Base-by-base conservation (phyloP, 1,140 invertebrate genomes). In the Heliothis subflexa region DNA sequence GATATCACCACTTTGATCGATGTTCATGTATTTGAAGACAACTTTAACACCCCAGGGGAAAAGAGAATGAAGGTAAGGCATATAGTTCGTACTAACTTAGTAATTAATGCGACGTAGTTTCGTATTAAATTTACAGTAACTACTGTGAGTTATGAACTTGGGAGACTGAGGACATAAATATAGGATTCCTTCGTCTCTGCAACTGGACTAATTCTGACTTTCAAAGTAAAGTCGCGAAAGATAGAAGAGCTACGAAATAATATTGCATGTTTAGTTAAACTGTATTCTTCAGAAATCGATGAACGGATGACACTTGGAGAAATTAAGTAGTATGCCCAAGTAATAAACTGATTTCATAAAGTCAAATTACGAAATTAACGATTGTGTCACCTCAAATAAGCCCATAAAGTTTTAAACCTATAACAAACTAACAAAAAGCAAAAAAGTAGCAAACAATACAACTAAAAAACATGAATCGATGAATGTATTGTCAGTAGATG, bases 111-210 rank as follows among this genome's bases (percentile, higher is more conserved):
- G 49, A 54, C 28, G 50, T 71, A 71, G 68, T 71, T 71, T 55
- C 18, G 50, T 40, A 55, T 54, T 12, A 71, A 71, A 71, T 71
- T 54, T 71, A 55, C 50, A 25, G 25, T 55, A 71, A 71, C 68
- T 71, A 71, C 50, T 49, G 25, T 71, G 28, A 71, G 16, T 71
- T 71, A 71, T 54, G 28, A 71, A 71, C 68, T 33, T 49, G 62
- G 13, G 18, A 47, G 49, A 28, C 13, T 16, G 28, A 55, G 68
- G 14, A 25, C 50, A 55, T 25, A 40, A 54, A 55, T 40, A 7
- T 18, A 71, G 50, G 7, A 71, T 55, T 54, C 28, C 50, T 49
- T 12, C 9, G 50, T 33, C 68, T 71, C 16, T 12, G 12, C 25
- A 14, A 68, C 11, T 47, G 50, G 68, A 16, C 49, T 61, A 33